Evolutionary conservation across 2,888 invertebrate genomes (phyloP), one percentile per base, ranked within the genome.

Genomic region (Drosophila subsilvestris): DNA sequence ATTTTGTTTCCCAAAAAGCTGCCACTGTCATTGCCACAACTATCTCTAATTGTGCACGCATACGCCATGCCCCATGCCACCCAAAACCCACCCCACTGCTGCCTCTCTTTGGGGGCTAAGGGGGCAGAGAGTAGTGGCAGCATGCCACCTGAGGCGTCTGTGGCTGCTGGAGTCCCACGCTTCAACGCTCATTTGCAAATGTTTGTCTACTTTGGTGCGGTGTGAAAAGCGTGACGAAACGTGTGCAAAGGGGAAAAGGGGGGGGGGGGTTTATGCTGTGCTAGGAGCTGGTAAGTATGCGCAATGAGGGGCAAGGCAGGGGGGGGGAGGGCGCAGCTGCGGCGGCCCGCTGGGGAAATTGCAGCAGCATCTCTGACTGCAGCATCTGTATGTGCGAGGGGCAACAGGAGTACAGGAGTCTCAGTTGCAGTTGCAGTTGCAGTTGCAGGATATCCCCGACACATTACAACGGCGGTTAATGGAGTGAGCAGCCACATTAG

Each of bases 171-270:
- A 65, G 66, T 68, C 69, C 78, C 71, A 75, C 61, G 80, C 84
- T 78, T 69, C 67, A 72, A 72, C 78, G 80, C 80, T 80, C 84
- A 80, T 76, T 80, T 78, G 81, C 74, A 81, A 81, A 81, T 81
- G 81, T 80, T 84, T 81, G 84, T 70, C 76, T 80, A 72, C 74
- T 47, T 48, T 68, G 67, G 70, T 68, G 79, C 65, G 80, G 83
- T 72, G 83, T 73, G 78, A 72, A 78, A 62, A 58, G 62, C 57
- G 77, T 54, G 68, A 29, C 54, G 47, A 29, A 18, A 27, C 37
- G 37, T 37, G 37, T 7, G 37, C 43, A 43, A 20, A n/a, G 50
- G 25, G 3, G 27, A 9, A 42, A 4, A 7, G 17, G n/a, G 2
- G 10, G 8, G 0, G 12, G 10, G 25, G 48, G 32, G 12, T n/a